Evolutionary conservation across 37 sponge, comb jelly and placozoan genomes (phyloP).

Genomic region (Axinella damicornis): DNA sequence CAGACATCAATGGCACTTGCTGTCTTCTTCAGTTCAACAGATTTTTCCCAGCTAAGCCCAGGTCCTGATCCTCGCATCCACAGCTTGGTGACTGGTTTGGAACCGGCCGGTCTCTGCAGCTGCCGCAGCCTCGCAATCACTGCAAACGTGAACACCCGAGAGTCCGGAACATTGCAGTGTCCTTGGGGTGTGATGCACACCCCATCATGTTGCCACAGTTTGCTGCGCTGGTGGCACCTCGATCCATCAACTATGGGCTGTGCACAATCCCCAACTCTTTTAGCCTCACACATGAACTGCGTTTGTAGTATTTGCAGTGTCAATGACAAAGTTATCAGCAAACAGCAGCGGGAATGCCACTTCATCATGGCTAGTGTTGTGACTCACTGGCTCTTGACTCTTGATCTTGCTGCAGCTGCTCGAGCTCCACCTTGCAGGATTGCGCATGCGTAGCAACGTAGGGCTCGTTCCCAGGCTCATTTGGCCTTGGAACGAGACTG

Average conservation of each 20-base stretch:
- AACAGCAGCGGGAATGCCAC: too few relatives aligned
- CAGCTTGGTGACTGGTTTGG: slow-evolving; percentile 10
- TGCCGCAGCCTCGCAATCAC: slow-evolving; percentile 3
- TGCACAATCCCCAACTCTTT: too few relatives aligned
- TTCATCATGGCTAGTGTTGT: too few relatives aligned
- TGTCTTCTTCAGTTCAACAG: slow-evolving; percentile 53
- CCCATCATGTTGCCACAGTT: slow-evolving; percentile 54
- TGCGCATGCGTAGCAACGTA: too few relatives aligned
- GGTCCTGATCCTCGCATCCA: slow-evolving; percentile 81
- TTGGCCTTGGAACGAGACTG: too few relatives aligned
- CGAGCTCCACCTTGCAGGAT: too few relatives aligned
- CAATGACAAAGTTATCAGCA: too few relatives aligned
- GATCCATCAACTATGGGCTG: slow-evolving; percentile 10
- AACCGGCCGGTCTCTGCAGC: not conserved
- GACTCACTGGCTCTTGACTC: too few relatives aligned
- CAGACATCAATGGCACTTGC: slow-evolving; percentile 36
- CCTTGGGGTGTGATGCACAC: not conserved
- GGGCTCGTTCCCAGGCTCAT: too few relatives aligned
- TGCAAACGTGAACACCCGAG: slow-evolving; percentile 19
- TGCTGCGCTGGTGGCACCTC: slow-evolving; percentile 1
- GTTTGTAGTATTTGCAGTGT: too few relatives aligned
- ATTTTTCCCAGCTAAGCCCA: slow-evolving; percentile 60
- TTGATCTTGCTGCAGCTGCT: too few relatives aligned
- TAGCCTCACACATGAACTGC: too few relatives aligned
- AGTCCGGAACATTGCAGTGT: slow-evolving; percentile 36